These are phyloP conservation scores for Coenobita brevimanus DNA, from an alignment of 1,140 invertebrate species.

Conservation along the genomic window DNA sequence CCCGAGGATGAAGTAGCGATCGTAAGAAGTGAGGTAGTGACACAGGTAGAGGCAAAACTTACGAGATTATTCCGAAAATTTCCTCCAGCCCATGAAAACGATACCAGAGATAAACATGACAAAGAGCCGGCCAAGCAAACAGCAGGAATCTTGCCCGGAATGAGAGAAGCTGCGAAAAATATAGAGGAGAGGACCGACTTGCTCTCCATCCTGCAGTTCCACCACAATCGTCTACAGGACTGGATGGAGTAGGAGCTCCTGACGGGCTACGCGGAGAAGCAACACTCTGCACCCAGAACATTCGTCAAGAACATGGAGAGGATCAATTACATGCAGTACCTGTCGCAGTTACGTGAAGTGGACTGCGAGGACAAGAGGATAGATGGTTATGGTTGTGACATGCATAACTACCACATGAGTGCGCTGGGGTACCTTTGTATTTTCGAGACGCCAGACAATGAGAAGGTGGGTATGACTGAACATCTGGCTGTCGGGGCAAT, in stretches of 20 bases:
- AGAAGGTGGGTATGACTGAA: conserved; percentile 6
- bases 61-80: too few species aligned
- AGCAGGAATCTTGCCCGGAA: not conserved
- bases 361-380: conserved; percentile 7
- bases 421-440: not conserved
- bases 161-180: not conserved
- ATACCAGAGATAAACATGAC: not conserved
- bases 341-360: conserved; percentile 16
- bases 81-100: not conserved
- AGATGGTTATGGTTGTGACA: not conserved
- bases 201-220: not conserved
- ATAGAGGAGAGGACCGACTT: not conserved
- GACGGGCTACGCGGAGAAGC: not conserved
- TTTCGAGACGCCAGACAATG: conserved; percentile 20
- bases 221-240: not conserved
- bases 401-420: not conserved
- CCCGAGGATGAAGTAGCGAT: not conserved
- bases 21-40: not conserved
- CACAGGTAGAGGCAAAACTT: too few species aligned
- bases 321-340: conserved; percentile 23
- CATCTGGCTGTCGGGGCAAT: conserved; percentile 12
- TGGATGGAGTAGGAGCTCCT: not conserved
- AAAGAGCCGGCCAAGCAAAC: not conserved
- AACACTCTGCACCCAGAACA: not conserved
- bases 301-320: not conserved